Evolutionary conservation across 2,888 invertebrate genomes (phyloP).

Genomic region (Watsonalla cultraria): DNA sequence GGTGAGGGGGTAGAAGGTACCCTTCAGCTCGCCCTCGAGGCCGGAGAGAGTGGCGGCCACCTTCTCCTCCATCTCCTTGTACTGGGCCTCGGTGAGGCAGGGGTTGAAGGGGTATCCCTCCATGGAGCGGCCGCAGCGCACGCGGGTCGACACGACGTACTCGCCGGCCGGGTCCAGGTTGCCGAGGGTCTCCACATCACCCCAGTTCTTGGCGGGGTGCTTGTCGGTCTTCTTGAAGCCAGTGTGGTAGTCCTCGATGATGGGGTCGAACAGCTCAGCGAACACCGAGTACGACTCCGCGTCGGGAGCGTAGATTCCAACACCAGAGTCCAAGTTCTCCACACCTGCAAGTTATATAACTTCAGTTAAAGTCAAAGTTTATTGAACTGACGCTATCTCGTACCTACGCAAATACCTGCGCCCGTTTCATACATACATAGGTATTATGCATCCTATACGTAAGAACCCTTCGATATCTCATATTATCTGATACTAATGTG

Average conservation of each 20-base stretch:
- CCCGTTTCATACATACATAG: background rate
- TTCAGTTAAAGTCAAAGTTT: conserved; percentile 4
- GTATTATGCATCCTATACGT: background rate
- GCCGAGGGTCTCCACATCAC: conserved; percentile 92
- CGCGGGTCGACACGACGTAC: conserved; percentile 96
- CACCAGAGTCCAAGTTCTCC: conserved; percentile 97
- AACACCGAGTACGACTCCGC: conserved; percentile 96
- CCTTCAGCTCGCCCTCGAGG: conserved; percentile 93
- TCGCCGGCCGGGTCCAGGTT: conserved; percentile 95
- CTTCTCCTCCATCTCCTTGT: conserved; percentile 98
- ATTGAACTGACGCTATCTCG: conserved; percentile 5
- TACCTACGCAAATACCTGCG: background rate
- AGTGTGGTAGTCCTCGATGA: conserved; percentile 98
- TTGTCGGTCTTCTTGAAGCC: conserved; percentile 97
- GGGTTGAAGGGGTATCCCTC: conserved; percentile 99
- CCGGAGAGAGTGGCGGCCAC: conserved; percentile 89
- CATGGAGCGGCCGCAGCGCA: conserved; percentile 96
- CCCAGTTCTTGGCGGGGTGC: conserved; percentile 96
- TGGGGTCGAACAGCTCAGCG: conserved; percentile 95
- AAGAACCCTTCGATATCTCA: background rate
- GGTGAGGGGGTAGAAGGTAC: conserved; percentile 95
- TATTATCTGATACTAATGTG: background rate
- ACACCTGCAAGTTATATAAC: conserved; percentile 80
- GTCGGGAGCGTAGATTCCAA: conserved; percentile 98
- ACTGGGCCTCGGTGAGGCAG: conserved; percentile 96